Evolutionary conservation across 2,797 vertebrate species (phyloP), one percentile per base, ranked within the genome.

Genomic region (Taenioides sp.): DNA sequence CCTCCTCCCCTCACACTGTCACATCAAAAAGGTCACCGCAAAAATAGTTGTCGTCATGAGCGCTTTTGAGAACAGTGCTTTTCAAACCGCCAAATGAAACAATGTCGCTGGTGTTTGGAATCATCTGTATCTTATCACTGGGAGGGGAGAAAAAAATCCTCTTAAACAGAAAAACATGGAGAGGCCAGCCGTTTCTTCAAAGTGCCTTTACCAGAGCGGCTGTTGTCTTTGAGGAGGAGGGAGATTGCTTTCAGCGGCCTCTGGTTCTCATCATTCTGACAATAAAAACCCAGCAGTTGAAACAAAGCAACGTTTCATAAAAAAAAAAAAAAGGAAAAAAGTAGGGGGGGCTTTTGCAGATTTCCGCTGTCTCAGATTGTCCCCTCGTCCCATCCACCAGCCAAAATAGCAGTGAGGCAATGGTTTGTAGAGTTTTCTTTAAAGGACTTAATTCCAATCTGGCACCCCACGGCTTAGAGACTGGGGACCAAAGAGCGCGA

Each of bases 181-280:
- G 81, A 88, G 88, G 60, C 76, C 89, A 89, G 82, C 84, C 80
- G 75, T 81, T 79, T 75, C 76, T 88, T 92, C 89, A 94, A 90
- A 93, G 89, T 82, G 86, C 79, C 75, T 85, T 70, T 75, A 37
- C 60, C 60, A 84, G 88, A 85, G 75, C 62, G 81, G 77, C 90
- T 89, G 90, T 86, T 88, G 87, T 90, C 89, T 91, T 88, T 72
- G 63, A 74, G 77, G 82, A 84, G 88, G 81, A 77, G 82, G 81
- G 79, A 54, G 87, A 71, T 73, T 74, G 75, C 84, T 87, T 89
- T 92, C 87, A 86, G 86, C 77, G 47, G 83, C 77, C 81, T 83
- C 83, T 94, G 94, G 82, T 93, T 94, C 90, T 93, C 91, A 93
- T 94, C 92, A 94, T 84, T 84, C 70, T 92, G 91, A 93, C 91